Evolutionary conservation across 2,113 vertebrate genomes (phyloP).

Genomic region (Phaethon lepturus): DNA sequence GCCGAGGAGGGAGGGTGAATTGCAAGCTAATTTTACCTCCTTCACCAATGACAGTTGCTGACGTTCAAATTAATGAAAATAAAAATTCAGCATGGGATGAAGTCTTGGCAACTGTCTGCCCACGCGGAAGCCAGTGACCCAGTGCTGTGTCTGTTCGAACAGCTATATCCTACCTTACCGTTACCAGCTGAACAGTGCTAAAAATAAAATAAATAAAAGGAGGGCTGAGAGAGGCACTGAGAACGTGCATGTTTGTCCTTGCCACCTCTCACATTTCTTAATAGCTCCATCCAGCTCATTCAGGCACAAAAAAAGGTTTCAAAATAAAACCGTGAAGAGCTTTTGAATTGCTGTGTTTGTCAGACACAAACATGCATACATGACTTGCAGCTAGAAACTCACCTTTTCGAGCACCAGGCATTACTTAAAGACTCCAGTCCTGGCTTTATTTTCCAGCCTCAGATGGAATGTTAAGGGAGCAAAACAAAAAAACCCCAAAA

Average conservation of each 20-base stretch:
- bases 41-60: constrained; percentile 52
- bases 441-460: neutral
- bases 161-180: neutral
- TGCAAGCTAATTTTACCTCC: constrained; percentile 61
- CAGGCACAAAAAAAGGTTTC: constrained; percentile 13
- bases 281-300: constrained; percentile 6
- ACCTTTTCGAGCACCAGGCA: neutral
- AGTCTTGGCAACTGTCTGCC: constrained; percentile 61
- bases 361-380: neutral
- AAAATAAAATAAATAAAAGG: constrained; percentile 24
- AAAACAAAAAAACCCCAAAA: neutral
- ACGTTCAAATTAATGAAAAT: constrained; percentile 68
- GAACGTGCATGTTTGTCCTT: neutral
- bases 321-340: neutral
- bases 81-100: constrained; percentile 46
- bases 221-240: neutral
- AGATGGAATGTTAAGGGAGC: neutral
- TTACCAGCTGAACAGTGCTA: neutral
- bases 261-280: neutral
- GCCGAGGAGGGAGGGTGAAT: neutral
- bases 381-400: neutral
- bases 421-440: neutral
- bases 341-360: neutral
- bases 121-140: constrained; percentile 61
- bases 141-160: neutral